A percentile compares a stretch with the other conserved stretches of the same genome.
phyloP scores from a whole-genome alignment of 2,113 vertebrate genomes.

The Morone chrysops region DNA sequence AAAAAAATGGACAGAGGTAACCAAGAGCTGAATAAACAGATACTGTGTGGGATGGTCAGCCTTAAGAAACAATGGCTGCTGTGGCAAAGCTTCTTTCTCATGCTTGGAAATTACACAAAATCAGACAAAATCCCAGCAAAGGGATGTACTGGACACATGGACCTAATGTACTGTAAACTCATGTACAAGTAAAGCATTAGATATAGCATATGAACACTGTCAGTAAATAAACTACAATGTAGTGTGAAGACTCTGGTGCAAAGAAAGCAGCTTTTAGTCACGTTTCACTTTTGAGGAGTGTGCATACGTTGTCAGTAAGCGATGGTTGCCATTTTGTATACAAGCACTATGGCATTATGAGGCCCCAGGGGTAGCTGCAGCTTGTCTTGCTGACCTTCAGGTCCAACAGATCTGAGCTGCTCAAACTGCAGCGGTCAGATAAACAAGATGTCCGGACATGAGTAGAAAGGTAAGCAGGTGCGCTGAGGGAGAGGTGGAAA shows the following conservation, averaged over 20 bases:
- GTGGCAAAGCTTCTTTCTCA: background rate
- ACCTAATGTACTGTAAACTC: too few species aligned
- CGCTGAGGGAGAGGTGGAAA: background rate
- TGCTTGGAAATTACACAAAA: background rate
- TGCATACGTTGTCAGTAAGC: background rate
- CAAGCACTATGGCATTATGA: background rate
- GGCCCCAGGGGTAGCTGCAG: background rate
- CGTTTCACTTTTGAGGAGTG: background rate
- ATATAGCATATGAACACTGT: background rate
- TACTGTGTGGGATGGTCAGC: background rate
- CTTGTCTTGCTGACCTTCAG: constrained; percentile 13
- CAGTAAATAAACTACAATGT: background rate
- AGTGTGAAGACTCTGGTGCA: background rate
- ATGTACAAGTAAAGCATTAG: too few species aligned
- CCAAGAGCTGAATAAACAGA: constrained; percentile 4
- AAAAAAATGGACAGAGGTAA: constrained; percentile 18
- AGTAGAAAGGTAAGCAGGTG: background rate
- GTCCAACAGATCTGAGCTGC: background rate
- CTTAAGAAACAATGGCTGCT: background rate
- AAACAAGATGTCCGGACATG: constrained; percentile 4
- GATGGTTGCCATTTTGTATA: constrained; percentile 2
- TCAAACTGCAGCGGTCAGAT: constrained; percentile 6
- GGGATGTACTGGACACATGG: too few species aligned
- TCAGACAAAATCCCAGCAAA: too few species aligned
- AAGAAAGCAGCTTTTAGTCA: background rate